Percentiles rank a stretch among this genome's conserved stretches.
phyloP scores from a whole-genome alignment of 1,140 invertebrate species.

The Euura saliciscinereae region DNA sequence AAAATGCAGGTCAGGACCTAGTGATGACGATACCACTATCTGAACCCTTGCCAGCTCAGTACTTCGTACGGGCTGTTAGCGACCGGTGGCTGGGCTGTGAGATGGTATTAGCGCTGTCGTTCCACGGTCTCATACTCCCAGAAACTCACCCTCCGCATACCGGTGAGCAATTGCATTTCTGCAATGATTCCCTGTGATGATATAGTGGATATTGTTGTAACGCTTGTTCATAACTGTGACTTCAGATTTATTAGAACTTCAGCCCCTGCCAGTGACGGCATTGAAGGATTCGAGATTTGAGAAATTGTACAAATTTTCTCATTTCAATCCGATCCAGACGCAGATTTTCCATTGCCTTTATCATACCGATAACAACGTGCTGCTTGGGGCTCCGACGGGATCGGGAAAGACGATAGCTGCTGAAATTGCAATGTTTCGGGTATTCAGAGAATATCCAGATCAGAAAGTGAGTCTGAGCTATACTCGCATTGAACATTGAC shows the following conservation, averaged over 20 bases:
- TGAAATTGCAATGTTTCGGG: conserved; percentile 95
- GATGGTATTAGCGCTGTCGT: conserved; percentile 75
- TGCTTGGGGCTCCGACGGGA: conserved; percentile 97
- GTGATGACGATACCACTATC: conserved; percentile 95
- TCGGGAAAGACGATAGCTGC: conserved; percentile 99
- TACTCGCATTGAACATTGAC: conserved; percentile 9
- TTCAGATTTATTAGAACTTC: conserved; percentile 86
- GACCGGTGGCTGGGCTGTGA: conserved; percentile 92
- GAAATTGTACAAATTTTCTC: conserved; percentile 87
- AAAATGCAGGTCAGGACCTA: conserved; percentile 79
- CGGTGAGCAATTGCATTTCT: conserved; percentile 58
- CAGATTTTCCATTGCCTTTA: conserved; percentile 98
- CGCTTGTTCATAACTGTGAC: conserved; percentile 21
- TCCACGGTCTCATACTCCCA: conserved; percentile 90
- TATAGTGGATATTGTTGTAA: conserved; percentile 13
- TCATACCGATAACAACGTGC: conserved; percentile 92
- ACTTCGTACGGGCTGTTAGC: conserved; percentile 85
- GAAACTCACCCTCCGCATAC: conserved; percentile 93
- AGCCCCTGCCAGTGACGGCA: conserved; percentile 86
- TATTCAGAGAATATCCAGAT: conserved; percentile 84
- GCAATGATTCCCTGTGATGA: background rate
- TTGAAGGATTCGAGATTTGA: conserved; percentile 81
- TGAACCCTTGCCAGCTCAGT: conserved; percentile 91
- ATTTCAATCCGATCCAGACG: conserved; percentile 99
- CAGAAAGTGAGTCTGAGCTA: conserved; percentile 71